Evolutionary conservation across 1,140 invertebrate species (phyloP).

Genomic region (Drosophila pandora): DNA sequence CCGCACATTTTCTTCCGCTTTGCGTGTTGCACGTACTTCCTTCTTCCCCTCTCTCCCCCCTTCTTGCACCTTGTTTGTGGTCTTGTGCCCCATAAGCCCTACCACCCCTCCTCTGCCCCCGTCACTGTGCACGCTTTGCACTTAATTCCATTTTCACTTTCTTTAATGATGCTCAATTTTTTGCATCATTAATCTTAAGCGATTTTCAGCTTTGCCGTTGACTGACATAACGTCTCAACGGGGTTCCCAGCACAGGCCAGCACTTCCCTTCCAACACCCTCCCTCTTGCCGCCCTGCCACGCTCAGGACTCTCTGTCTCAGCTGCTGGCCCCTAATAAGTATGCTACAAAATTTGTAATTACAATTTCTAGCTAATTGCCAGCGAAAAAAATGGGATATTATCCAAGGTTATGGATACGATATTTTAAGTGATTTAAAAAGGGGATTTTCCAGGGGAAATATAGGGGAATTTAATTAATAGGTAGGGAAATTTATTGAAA

Average conservation of each 20-base stretch:
- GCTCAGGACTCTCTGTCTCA: conserved; percentile 1
- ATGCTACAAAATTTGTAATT: conserved; percentile 45
- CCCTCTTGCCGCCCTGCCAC: neutral
- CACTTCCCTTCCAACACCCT: neutral
- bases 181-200: conserved; percentile 80
- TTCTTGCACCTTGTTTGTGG: conserved; percentile 2
- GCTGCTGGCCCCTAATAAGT: conserved; percentile 39
- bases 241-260: conserved; percentile 8
- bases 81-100: neutral
- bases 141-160: conserved; percentile 81
- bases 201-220: conserved; percentile 74
- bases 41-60: neutral
- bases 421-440: neutral
- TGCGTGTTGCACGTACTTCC: conserved; percentile 62
- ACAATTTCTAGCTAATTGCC: conserved; percentile 34
- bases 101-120: conserved; percentile 11
- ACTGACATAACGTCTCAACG: conserved; percentile 53
- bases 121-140: conserved; percentile 36
- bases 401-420: neutral
- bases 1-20: conserved; percentile 64
- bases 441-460: neutral
- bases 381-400: neutral
- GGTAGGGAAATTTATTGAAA: too few relatives aligned
- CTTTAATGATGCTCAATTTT: conserved; percentile 80
- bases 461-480: too few relatives aligned